A percentile compares a stretch with the other conserved stretches of the same genome.
Evolutionary conservation across 2,113 vertebrate genomes (phyloP).

Genomic region (Oryctolagus cuniculus): mOryCun1.1 NC_091434.1:40406501-40407000

Average conservation of each 20-base stretch:
- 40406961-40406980: not conserved
- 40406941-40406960: not conserved
- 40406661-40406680: not conserved
- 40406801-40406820: not conserved
- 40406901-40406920: not conserved
- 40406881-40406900: not conserved
- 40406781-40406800: not conserved
- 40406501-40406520: not conserved
- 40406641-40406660: not conserved
- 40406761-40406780: not conserved
- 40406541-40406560: too few species aligned
- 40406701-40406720: not conserved
- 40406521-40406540: not conserved
- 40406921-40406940: not conserved
- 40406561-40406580: conserved; percentile 3
- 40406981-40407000: not conserved
- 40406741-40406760: not conserved
- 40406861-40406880: not conserved
- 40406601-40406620: conserved; percentile 18
- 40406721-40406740: conserved; percentile 14
- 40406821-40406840: not conserved
- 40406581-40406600: conserved; percentile 46
- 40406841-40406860: conserved; percentile 17
- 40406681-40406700: not conserved
- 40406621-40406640: conserved; percentile 29